phyloP scores from a whole-genome alignment of 1,140 invertebrate species.

The Solen grandis region DNA sequence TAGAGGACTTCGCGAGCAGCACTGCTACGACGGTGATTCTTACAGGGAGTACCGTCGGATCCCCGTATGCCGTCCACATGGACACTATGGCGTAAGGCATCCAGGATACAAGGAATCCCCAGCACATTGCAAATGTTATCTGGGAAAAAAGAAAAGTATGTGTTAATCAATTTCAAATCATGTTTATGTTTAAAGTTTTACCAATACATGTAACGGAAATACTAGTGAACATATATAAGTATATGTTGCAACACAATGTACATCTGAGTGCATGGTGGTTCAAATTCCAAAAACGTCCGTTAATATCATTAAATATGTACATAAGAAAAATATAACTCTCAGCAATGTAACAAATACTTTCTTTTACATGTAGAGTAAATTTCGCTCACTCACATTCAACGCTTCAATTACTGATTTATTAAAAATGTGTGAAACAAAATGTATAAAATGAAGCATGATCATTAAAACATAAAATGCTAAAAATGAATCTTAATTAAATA shows the following conservation, averaged over 20 bases:
- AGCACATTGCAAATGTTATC: constrained; percentile 58
- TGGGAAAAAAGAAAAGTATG: constrained; percentile 11
- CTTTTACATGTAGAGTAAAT: no score
- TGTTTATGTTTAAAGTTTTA: neutral
- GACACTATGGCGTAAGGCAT: constrained; percentile 60
- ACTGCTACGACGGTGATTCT: constrained; percentile 3
- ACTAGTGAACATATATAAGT: neutral
- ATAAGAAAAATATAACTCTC: no score
- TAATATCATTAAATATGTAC: no score
- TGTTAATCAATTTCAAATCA: neutral
- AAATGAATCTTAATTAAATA: no score
- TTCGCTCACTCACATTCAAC: no score
- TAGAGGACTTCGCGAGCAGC: constrained; percentile 26
- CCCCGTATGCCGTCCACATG: constrained; percentile 56
- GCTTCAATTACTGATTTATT: no score
- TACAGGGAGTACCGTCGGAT: neutral
- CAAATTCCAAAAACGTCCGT: no score
- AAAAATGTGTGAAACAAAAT: no score
- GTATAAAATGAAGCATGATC: no score
- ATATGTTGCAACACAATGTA: neutral
- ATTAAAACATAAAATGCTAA: no score
- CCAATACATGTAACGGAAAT: neutral
- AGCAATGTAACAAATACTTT: no score
- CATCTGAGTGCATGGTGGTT: no score
- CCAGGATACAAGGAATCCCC: constrained; percentile 56